These are phyloP conservation scores for Neodontobutis hainanensis DNA, from an alignment of 2,113 vertebrate genomes.

Conservation along the genomic window DNA sequence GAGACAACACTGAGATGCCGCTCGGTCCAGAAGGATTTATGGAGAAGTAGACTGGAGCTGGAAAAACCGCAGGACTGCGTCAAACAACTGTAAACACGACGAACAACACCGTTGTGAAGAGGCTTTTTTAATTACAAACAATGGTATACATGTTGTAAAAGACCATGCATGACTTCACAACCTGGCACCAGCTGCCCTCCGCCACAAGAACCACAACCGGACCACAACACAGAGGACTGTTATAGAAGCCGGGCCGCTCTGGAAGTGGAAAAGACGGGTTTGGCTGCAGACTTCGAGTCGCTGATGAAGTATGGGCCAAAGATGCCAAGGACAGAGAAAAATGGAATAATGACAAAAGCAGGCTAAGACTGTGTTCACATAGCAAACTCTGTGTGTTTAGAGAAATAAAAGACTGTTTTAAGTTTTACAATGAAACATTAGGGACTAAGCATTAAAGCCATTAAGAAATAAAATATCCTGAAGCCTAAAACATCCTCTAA, in stretches of 20 bases:
- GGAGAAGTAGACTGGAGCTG: constrained; percentile 32
- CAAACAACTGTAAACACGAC: constrained; percentile 9
- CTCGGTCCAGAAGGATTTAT: constrained; percentile 50
- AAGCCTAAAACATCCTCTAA: constrained; percentile 24
- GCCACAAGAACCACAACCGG: constrained; percentile 42
- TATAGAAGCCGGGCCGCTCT: constrained; percentile 55
- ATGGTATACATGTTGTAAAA: constrained; percentile 24
- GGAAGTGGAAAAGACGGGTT: constrained; percentile 56
- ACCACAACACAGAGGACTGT: constrained; percentile 67
- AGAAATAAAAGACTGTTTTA: constrained; percentile 44
- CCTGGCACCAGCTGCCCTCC: constrained; percentile 28
- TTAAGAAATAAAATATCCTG: constrained; percentile 55
- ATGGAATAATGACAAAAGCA: constrained; percentile 75
- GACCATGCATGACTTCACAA: constrained; percentile 53
- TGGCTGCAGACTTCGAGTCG: constrained; percentile 47
- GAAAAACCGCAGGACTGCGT: constrained; percentile 32
- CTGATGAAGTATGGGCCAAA: constrained; percentile 51
- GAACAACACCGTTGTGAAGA: constrained; percentile 1
- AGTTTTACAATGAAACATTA: constrained; percentile 55
- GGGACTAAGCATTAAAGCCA: constrained; percentile 34
- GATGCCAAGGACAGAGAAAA: constrained; percentile 60
- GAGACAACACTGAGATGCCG: constrained; percentile 29
- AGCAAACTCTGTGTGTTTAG: constrained; percentile 28
- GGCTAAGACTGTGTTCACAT: constrained; percentile 49
- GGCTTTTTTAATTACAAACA: constrained; percentile 8